Base-by-base conservation (phyloP, 2,888 invertebrate species). In the Synergus laeviventris region DNA sequence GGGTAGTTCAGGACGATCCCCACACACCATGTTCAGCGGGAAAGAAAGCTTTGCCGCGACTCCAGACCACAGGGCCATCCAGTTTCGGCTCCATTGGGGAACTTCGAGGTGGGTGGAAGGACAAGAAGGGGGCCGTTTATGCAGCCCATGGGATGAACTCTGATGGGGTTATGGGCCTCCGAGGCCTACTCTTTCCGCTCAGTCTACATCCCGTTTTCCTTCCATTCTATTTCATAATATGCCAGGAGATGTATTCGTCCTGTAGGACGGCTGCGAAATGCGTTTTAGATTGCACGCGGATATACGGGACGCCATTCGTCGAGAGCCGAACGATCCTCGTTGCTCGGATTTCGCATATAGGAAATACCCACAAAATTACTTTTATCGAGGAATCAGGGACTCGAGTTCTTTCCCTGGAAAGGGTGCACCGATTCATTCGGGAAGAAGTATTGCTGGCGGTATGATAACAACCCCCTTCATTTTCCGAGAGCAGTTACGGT, bases 91-190 rank as follows among this genome's bases (percentile, higher is more conserved):
- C 49, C 36, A 31, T n/a, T 49, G 45, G 70, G 31, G 70, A 54
- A 49, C n/a, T 70, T 66, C 42, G 79, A 74, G 76, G 80, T 76
- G 82, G 70, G 77, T 76, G 74, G 79, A 62, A 80, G 80, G 83
- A 82, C 78, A 76, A 74, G 64, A 77, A 74, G 76, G 77, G 79
- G 79, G 82, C 79, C 79, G 84, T 87, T 89, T 89, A 91, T 89
- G 86, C 84, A 81, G 84, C 90, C 90, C 89, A 77, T 84, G 90
- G 88, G 90, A 90, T 83, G 78, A 86, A 87, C 90, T 90, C 91
- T 92, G 92, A 93, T 93, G 92, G 92, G 93, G 93, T 93, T 93
- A 93, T 92, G 91, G 91, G 92, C 92, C 93, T 92, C 93, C 82
- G 88, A 89, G 92, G 93, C 89, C 90, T 91, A 90, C 90, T 91